Evolutionary conservation across 2,797 vertebrate species (phyloP), one percentile per base, ranked within the genome.

Genomic region (Numenius phaeopus): DNA sequence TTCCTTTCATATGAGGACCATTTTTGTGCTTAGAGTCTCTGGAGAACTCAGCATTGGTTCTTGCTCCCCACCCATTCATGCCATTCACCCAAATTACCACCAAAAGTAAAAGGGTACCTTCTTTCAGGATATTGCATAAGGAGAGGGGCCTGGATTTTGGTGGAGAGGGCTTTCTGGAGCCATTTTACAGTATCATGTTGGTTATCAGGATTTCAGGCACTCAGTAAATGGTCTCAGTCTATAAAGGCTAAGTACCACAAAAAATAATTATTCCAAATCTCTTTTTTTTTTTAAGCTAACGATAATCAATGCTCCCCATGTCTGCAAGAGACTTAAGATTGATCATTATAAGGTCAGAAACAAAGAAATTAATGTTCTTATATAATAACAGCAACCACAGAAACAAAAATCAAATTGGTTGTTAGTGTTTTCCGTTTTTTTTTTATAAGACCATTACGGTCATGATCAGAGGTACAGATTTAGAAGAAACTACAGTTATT

Each of bases 211-310:
- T 92, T 96, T 94, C 92, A 93, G 83, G 71, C 61, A 92, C 34
- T 95, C 83, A 95, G 40, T 84, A 94, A 95, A 94, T 66, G 44
- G 78, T 90, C 90, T 95, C 86, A 93, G 83, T 80, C 67, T 97
- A 87, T 65, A 91, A 92, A 96, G 94, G 67, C 90, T 94, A 85
- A 93, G 67, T 91, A 91, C 71, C 81, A 90, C 71, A 89, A 95
- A 94, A 96, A 93, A 88, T 14, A 65, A 92, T 87, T 90, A 97
- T 67, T 95, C 47, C 39, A 90, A 58, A 40, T 69, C 2, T 81
- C 50, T 27, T 39, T 39, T 34, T 20, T 27, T 59, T 67, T 71
- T 70, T 24, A 82, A 78, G 4, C 44, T 83, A 69, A 73, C 0
- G 1, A 73, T 58, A 95, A 92, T 65, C 67, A 87, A 6, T 39